Evolutionary conservation across 2,888 invertebrate species (phyloP), one percentile per base, ranked within the genome.

Genomic region (Athetis lepigone): DNA sequence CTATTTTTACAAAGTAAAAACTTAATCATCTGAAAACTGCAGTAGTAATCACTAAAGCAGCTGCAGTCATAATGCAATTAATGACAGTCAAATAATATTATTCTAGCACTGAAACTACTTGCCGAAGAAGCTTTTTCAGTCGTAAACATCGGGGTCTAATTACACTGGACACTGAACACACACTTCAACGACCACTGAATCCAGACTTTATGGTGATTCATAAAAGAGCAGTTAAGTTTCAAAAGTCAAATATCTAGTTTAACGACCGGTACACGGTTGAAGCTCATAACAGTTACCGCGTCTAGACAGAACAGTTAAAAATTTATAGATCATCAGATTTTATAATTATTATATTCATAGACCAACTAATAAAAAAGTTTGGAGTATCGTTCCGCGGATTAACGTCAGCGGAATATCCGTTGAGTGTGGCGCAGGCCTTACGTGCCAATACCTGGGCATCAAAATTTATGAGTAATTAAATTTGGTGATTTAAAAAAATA

Each of bases 251-350:
- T 69, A 69, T 64, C 64, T 52, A 55, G 46, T 25, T 52, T 57
- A 55, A 70, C 56, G 52, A 50, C 57, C 21, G 16, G 52, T 51
- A 57, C 33, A 47, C 45, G 50, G 54, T 40, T 37, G 59, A 42
- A 49, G 49, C 49, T 51, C 29, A 29, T 61, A 47, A 60, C 13
- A 70, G 13, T 61, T 51, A 59, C 50, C 42, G 27, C 54, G 75
- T 75, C 75, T 79, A 75, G 76, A 79, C 75, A 16, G 1, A 27
- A 45, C 36, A 16, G 27, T 64, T 54, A 61, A 54, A 33, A 25
- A 18, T 37, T 11, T 23, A 33, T 43, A 33, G 7, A 49, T 29
- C 43, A 46, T 27, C 19, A 27, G 47, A 58, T 61, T 55, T 45
- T 46, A 21, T 25, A 46, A 62, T 50, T 33, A 11, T 29, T 33